Base-by-base conservation (phyloP, 2,113 vertebrate genomes). In the Numida meleagris region DNA sequence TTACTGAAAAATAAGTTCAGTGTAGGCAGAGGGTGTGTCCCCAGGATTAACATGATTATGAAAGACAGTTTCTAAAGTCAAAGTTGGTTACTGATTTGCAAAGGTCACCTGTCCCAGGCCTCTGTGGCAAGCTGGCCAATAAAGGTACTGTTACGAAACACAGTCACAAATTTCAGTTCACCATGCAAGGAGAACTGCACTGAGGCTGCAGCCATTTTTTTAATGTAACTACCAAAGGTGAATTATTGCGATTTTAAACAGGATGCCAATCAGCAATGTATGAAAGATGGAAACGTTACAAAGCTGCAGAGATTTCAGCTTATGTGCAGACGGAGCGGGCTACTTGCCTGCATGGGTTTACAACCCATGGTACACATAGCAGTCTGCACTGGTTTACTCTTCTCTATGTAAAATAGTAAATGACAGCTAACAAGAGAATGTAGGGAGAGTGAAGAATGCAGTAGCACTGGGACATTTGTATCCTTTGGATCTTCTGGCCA, bases 21-120 rank as follows among this genome's bases (percentile, higher is more conserved):
- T 7, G 21, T 59, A 58, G 45, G 75, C 67, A 82, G 36, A 91
- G 23, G 59, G 55, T 82, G 48, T 71, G 67, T 59, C 89, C 84
- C 63, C 42, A 46, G 53, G 63, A 76, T 89, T 78, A 74, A 14
- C 89, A 50, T 85, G 71, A 40, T 89, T 86, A 75, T 72, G 89
- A 90, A 91, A 93, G 81, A 27, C 78, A 79, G 0, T 91, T 95
- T 92, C 91, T 87, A 89, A 92, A 90, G 89, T 50, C 79, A 40
- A 59, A 96, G 71, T 19, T 70, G 91, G 91, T 95, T 95, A 91
- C 79, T 94, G 81, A 91, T 95, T 95, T 94, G 78, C 89, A 87
- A 87, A 92, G 93, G 90, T 96, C 90, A 82, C 75, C 57, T 59
- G 10, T 86, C 65, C 76, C 80, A 72, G 86, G 57, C 82, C 89